A percentile compares a stretch with the other conserved stretches of the same genome.
These are phyloP conservation scores for Oncopeltus fasciatus DNA, from an alignment of 1,140 invertebrate genomes.

Conservation along the genomic window DNA sequence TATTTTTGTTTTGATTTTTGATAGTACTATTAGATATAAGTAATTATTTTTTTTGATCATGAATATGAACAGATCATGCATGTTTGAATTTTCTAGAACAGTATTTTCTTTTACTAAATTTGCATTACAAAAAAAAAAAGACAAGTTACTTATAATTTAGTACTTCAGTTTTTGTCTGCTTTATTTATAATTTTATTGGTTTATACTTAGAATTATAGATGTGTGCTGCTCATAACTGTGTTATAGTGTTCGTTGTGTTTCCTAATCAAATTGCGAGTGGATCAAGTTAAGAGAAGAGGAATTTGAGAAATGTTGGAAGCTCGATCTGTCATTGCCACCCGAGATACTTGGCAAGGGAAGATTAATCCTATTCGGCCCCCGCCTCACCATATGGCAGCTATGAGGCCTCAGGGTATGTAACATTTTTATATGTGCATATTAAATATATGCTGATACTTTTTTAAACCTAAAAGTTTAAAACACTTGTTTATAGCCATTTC, in stretches of 20 bases:
- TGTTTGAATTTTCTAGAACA: no score
- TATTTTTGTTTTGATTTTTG: no score
- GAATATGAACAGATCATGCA: no score
- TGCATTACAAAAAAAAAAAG: no score
- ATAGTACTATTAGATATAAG: no score
- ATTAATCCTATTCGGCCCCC: slow-evolving; percentile 30
- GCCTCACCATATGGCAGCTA: slow-evolving; percentile 33
- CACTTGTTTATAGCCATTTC: no score
- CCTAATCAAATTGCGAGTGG: slow-evolving; percentile 8
- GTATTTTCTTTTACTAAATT: no score
- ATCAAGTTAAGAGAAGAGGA: slow-evolving; percentile 8
- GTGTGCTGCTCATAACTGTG: slow-evolving; percentile 1
- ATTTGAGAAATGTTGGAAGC: slow-evolving; percentile 34
- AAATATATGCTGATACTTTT: not conserved
- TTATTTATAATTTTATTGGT: not conserved
- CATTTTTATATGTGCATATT: not conserved
- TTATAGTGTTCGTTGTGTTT: slow-evolving; percentile 21
- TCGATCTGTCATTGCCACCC: slow-evolving; percentile 31
- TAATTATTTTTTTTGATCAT: no score
- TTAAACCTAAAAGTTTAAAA: no score
- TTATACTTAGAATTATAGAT: slow-evolving; percentile 1
- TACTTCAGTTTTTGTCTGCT: not conserved
- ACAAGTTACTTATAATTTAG: no score
- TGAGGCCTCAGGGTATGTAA: slow-evolving; percentile 31
- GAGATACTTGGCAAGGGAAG: slow-evolving; percentile 32